phyloP scores from a whole-genome alignment of 1,140 invertebrate genomes.

The Drosophila watanabei region DNA sequence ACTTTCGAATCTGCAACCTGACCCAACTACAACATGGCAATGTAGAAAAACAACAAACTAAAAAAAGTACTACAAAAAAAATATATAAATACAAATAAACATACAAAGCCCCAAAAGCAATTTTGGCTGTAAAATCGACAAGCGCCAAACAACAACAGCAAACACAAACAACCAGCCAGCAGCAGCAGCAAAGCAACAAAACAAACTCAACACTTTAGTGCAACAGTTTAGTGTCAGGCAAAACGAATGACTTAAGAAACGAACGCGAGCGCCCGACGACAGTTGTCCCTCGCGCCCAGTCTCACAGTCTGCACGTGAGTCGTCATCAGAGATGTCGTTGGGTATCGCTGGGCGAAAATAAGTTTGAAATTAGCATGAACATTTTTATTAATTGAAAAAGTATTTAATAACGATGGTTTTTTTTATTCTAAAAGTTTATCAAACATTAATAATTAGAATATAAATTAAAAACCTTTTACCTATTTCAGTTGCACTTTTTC shows the following conservation, averaged over 20 bases:
- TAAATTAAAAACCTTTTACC: too few relatives aligned
- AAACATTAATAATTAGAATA: too few relatives aligned
- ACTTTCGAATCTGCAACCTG: slow-evolving; percentile 84
- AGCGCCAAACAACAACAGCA: slow-evolving; percentile 72
- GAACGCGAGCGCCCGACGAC: slow-evolving; percentile 71
- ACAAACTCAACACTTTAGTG: slow-evolving; percentile 78
- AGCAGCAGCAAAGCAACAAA: slow-evolving; percentile 35
- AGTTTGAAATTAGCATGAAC: slow-evolving; percentile 1
- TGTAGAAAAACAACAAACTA: slow-evolving; percentile 50
- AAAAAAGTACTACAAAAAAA: slow-evolving; percentile 10
- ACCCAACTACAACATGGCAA: slow-evolving; percentile 78
- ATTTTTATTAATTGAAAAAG: background rate
- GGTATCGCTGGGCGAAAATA: slow-evolving; percentile 3
- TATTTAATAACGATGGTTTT: background rate
- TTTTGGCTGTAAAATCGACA: slow-evolving; percentile 73
- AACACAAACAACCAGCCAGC: slow-evolving; percentile 30
- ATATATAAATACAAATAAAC: slow-evolving; percentile 21
- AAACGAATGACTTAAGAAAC: slow-evolving; percentile 82
- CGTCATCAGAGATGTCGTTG: slow-evolving; percentile 33
- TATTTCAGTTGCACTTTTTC: too few relatives aligned
- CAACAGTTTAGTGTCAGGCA: slow-evolving; percentile 80
- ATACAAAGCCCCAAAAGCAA: slow-evolving; percentile 68
- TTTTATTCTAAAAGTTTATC: background rate
- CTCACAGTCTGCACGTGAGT: slow-evolving; percentile 62
- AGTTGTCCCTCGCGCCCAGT: slow-evolving; percentile 40